Evolutionary conservation across 2,888 invertebrate genomes (phyloP).

Genomic region (Embidobia sp.): DNA sequence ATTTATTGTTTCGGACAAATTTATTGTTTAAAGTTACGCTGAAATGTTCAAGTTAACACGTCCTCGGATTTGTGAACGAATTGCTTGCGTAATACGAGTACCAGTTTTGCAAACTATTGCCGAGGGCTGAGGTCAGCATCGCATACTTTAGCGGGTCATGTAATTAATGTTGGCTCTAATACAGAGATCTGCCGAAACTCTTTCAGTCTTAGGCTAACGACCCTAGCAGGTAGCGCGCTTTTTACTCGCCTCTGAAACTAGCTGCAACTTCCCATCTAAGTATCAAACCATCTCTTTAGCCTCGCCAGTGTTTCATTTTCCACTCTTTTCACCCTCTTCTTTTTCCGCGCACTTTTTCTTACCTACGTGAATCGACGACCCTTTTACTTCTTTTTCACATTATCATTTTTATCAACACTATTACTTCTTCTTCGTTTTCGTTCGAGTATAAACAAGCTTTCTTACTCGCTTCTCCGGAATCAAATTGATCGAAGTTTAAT

Average conservation of each 20-base stretch:
- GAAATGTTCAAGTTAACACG: no score
- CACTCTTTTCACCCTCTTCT: conserved; percentile 45
- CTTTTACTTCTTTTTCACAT: conserved; percentile 31
- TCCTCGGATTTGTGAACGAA: background rate
- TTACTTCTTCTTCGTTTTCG: conserved; percentile 13
- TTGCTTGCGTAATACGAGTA: conserved; percentile 5
- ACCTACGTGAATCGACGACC: conserved; percentile 31
- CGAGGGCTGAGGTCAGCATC: conserved; percentile 22
- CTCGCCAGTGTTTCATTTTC: conserved; percentile 50
- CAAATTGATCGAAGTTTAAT: no score
- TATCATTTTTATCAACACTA: conserved; percentile 53
- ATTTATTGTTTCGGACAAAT: no score
- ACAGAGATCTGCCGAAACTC: conserved; percentile 62
- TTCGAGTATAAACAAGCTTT: background rate
- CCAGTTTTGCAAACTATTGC: conserved; percentile 25
- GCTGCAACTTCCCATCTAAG: conserved; percentile 51
- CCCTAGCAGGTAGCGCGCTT: conserved; percentile 53
- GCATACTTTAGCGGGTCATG: conserved; percentile 25
- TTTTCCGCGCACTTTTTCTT: conserved; percentile 34
- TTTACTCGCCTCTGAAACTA: conserved; percentile 47
- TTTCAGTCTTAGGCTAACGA: conserved; percentile 68
- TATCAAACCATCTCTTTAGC: conserved; percentile 52
- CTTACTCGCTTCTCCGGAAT: no score
- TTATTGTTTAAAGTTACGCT: no score
- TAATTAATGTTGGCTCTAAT: conserved; percentile 66